A percentile compares a stretch with the other conserved stretches of the same genome.
phyloP scores from a whole-genome alignment of 2,888 invertebrate species.

The Pinctada fucata region DNA sequence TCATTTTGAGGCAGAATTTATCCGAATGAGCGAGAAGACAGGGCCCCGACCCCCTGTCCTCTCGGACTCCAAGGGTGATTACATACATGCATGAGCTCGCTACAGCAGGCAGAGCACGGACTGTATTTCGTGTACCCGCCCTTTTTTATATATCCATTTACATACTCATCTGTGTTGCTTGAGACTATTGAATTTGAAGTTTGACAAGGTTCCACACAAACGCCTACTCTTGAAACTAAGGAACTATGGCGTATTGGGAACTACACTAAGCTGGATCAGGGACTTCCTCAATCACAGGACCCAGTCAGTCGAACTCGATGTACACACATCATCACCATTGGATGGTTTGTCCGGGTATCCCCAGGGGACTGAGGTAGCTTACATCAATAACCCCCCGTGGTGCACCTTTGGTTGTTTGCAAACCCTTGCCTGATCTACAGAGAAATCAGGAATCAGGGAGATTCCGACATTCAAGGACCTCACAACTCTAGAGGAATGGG shows the following conservation, averaged over 20 bases:
- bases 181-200: not conserved
- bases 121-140: no score
- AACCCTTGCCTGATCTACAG: conserved; percentile 37
- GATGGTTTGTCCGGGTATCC: conserved; percentile 35
- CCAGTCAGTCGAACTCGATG: conserved; percentile 29
- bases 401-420: conserved; percentile 31
- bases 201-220: conserved; percentile 17
- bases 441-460: conserved; percentile 11
- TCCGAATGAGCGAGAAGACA: no score
- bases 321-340: conserved; percentile 7
- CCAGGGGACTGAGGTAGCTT: conserved; percentile 39
- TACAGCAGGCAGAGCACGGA: no score
- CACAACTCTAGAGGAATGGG: conserved; percentile 9
- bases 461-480: conserved; percentile 8
- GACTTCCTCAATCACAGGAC: conserved; percentile 22
- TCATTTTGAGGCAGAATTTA: no score
- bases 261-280: conserved; percentile 25
- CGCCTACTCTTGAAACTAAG: conserved; percentile 4
- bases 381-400: conserved; percentile 45
- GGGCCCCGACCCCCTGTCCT: no score
- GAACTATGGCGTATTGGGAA: not conserved
- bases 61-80: no score
- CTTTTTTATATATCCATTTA: no score
- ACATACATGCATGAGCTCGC: no score
- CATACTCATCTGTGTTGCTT: no score